Conservation (phyloP, 2,113 vertebrate genomes). For the Sterna hirundo region DNA sequence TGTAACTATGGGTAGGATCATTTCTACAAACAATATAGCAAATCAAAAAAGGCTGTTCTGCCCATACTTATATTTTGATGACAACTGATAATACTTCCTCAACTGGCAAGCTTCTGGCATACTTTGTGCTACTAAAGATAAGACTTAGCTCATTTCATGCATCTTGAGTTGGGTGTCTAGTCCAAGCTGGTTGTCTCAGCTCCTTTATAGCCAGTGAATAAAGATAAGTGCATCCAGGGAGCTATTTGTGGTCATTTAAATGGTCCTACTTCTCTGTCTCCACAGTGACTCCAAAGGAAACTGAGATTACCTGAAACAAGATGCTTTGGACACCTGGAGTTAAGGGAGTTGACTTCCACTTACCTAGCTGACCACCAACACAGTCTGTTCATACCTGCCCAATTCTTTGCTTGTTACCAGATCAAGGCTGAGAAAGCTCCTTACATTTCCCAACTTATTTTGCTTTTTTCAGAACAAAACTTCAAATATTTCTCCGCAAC, state of each 20-base stretch:
- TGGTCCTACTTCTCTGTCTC: not conserved
- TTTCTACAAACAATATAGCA: not conserved
- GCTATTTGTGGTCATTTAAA: not conserved
- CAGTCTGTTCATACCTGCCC: not conserved
- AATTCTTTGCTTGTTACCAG: not conserved
- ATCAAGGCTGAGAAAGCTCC: not conserved
- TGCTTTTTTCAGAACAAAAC: not conserved
- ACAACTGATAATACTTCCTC: not conserved
- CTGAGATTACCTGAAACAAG: not conserved
- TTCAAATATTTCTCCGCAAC: not conserved
- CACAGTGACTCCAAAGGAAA: not conserved
- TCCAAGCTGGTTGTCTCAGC: not conserved
- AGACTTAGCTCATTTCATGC: not conserved
- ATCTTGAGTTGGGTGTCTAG: not conserved
- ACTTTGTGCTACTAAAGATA: not conserved
- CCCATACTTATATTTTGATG: not conserved
- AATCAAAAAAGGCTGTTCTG: not conserved
- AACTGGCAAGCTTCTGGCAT: not conserved
- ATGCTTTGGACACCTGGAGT: not conserved
- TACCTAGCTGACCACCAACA: not conserved
- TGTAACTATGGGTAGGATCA: not conserved
- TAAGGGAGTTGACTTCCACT: not conserved
- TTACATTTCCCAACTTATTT: not conserved
- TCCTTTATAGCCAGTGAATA: not conserved
- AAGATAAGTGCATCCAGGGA: not conserved